Conservation (phyloP, 2,797 vertebrate genomes). For the Eulemur albifrons region DNA sequence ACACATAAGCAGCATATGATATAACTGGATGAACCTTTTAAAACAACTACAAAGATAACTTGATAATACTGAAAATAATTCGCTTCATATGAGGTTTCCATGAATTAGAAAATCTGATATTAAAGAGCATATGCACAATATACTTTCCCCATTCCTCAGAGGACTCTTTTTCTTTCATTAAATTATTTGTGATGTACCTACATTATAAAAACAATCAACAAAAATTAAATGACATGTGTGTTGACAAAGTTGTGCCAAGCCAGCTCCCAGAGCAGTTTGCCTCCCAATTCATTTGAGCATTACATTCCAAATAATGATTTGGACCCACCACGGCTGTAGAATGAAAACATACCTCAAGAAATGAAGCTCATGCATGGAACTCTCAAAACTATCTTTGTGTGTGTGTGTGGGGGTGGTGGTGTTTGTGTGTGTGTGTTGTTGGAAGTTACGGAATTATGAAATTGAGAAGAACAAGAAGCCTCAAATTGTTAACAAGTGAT, state of each 20-base stretch:
- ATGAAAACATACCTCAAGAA: not conserved
- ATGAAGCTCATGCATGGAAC: not conserved
- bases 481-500: not conserved
- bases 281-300: slow-evolving; percentile 8
- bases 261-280: slow-evolving; percentile 30
- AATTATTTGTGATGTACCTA: slow-evolving; percentile 26
- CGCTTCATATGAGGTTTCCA: not conserved
- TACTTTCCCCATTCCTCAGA: not conserved
- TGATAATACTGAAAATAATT: slow-evolving; percentile 14
- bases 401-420: not conserved
- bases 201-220: slow-evolving; percentile 23
- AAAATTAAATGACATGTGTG: slow-evolving; percentile 14
- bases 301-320: slow-evolving; percentile 29
- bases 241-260: not conserved
- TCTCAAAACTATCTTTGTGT: not conserved
- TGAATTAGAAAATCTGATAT: not conserved
- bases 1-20: not conserved
- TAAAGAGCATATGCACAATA: not conserved
- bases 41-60: slow-evolving; percentile 35
- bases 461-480: slow-evolving; percentile 2
- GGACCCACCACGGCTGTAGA: not conserved
- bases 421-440: not conserved
- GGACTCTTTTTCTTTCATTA: slow-evolving; percentile 20
- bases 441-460: not conserved
- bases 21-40: not conserved